Evolutionary conservation across 2,888 invertebrate species (phyloP).

Genomic region (Macrosiphum euphorbiae): DNA sequence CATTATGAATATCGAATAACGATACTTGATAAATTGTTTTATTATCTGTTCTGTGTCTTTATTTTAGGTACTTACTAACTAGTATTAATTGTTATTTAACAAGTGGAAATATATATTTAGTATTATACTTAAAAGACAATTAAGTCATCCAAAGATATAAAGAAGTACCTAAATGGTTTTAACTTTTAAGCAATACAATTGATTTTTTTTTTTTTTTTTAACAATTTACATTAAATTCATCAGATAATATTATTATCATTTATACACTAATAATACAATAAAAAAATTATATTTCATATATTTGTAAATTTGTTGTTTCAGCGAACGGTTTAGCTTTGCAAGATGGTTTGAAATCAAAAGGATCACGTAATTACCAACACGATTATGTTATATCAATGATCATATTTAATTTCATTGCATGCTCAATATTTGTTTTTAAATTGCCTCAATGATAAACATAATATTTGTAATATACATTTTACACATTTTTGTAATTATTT

Average conservation of each 20-base stretch:
- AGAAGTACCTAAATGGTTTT: background rate
- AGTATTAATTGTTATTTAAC: background rate
- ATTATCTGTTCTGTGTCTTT: background rate
- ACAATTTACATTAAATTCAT: background rate
- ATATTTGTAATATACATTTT: slow-evolving; percentile 34
- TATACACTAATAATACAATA: background rate
- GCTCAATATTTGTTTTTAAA: slow-evolving; percentile 28
- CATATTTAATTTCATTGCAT: slow-evolving; percentile 5
- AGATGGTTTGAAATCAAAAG: slow-evolving; percentile 36
- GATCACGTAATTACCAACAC: background rate
- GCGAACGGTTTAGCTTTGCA: slow-evolving; percentile 50
- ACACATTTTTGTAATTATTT: slow-evolving; percentile 55
- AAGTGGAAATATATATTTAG: background rate
- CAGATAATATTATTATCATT: background rate
- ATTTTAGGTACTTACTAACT: background rate
- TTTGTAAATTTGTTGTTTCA: slow-evolving; percentile 36
- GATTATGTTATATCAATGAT: background rate
- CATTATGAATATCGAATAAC: background rate
- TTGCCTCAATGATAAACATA: background rate
- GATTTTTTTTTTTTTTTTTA: background rate
- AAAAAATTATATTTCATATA: background rate
- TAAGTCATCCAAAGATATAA: background rate
- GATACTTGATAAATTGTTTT: background rate
- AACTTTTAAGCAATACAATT: too few relatives aligned
- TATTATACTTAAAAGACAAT: background rate